Evolutionary conservation across 2,113 vertebrate species (phyloP).

Genomic region (Saccopteryx leptura): DNA sequence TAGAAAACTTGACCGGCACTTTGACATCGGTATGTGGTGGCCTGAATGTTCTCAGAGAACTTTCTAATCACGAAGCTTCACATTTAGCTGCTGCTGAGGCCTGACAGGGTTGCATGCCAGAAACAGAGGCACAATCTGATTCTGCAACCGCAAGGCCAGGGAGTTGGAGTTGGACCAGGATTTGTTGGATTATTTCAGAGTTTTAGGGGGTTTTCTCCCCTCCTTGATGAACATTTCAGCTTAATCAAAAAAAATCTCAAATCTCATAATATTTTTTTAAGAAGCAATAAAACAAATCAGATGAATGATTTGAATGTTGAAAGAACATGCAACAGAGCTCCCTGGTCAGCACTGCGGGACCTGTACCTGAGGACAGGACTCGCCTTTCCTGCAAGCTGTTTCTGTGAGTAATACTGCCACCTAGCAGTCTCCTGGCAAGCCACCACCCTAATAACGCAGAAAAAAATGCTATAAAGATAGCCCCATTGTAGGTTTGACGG

Average conservation of each 20-base stretch:
- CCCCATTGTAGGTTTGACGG: background rate
- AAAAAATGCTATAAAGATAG: background rate
- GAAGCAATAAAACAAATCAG: constrained; percentile 23
- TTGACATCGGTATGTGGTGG: background rate
- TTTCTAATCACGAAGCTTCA: background rate
- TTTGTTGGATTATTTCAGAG: constrained; percentile 75
- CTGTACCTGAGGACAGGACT: background rate
- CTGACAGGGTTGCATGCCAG: background rate
- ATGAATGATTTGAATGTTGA: background rate
- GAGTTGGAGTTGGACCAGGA: constrained; percentile 64
- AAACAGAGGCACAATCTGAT: constrained; percentile 15
- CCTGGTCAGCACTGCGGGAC: background rate
- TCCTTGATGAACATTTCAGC: constrained; percentile 60
- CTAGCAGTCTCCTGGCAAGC: constrained; percentile 44
- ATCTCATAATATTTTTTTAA: background rate
- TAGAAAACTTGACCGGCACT: background rate
- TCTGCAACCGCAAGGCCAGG: constrained; percentile 60
- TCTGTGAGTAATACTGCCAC: constrained; percentile 70
- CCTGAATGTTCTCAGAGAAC: constrained; percentile 18
- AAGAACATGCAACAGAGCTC: background rate
- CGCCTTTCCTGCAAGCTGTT: background rate
- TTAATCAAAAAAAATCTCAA: constrained; percentile 57
- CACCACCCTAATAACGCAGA: background rate
- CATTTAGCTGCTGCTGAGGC: background rate
- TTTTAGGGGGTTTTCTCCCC: constrained; percentile 80